Conservation (phyloP, 2,888 invertebrate genomes). For the Carabus problematicus region DNA sequence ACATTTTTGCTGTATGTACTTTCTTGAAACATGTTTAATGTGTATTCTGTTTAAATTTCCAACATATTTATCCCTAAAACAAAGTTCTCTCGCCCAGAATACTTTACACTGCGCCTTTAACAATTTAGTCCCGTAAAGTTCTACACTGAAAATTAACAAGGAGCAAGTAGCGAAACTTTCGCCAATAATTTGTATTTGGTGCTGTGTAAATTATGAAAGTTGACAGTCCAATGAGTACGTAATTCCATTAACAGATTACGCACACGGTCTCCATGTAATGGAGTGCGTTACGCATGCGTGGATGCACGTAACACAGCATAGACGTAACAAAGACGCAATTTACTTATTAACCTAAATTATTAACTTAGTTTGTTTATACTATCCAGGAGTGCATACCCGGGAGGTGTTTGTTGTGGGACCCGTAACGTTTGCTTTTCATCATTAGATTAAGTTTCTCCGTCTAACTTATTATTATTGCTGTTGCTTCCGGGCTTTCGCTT, state of each 20-base stretch:
- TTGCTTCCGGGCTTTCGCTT: too few species aligned
- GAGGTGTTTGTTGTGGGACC: constrained; percentile 26
- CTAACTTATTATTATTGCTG: neutral
- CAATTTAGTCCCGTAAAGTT: too few species aligned
- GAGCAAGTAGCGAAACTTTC: constrained; percentile 14
- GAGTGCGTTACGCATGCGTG: neutral
- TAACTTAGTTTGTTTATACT: constrained; percentile 21
- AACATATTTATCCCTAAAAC: too few species aligned
- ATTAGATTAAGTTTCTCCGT: constrained; percentile 26
- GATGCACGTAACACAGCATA: neutral
- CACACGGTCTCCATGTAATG: constrained; percentile 10
- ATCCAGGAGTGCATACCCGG: neutral
- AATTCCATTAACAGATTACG: constrained; percentile 35
- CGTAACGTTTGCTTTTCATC: constrained; percentile 29
- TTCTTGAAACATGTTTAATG: too few species aligned
- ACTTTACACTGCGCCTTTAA: too few species aligned
- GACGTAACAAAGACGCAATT: constrained; percentile 6
- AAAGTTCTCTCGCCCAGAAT: too few species aligned
- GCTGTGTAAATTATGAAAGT: constrained; percentile 19
- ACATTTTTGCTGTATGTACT: too few species aligned
- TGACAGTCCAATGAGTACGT: constrained; percentile 37
- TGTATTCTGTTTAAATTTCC: too few species aligned
- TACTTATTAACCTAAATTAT: constrained; percentile 35
- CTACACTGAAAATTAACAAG: too few species aligned
- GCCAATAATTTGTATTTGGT: constrained; percentile 26